These are phyloP conservation scores for Panthera tigris DNA, from an alignment of 2,113 vertebrate species.

Conservation along the genomic window DNA sequence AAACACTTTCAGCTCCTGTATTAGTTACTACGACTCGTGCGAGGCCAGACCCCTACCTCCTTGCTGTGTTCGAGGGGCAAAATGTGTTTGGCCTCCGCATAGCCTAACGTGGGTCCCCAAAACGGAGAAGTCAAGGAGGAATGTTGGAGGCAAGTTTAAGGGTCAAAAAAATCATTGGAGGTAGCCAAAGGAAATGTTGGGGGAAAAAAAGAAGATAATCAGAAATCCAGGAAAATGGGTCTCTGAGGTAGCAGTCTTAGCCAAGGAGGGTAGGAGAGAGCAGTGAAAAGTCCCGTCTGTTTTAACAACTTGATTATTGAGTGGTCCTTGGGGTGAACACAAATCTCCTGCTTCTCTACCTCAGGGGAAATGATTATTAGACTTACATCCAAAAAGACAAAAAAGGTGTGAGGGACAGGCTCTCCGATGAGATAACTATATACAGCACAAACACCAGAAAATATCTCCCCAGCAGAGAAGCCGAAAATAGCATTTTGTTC, in stretches of 20 bases:
- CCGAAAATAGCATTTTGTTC: neutral
- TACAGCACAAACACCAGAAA: neutral
- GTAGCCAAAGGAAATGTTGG: neutral
- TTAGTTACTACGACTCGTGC: neutral
- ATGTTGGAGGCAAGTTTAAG: neutral
- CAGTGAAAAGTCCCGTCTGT: neutral
- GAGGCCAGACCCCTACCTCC: neutral
- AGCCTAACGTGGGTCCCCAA: neutral
- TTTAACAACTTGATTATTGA: constrained; percentile 15
- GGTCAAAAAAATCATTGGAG: neutral
- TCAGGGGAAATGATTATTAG: neutral
- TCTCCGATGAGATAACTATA: neutral
- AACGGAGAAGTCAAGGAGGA: neutral
- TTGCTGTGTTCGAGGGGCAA: neutral
- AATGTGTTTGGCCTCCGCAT: neutral
- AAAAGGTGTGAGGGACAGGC: neutral
- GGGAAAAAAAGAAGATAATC: neutral
- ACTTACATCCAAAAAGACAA: neutral
- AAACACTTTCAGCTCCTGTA: neutral
- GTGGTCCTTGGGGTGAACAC: neutral
- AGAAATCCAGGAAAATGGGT: neutral
- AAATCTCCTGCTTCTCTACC: neutral
- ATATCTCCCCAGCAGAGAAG: neutral
- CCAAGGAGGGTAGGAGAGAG: neutral
- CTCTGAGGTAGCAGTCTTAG: neutral